Percentiles rank a stretch among this genome's conserved stretches.
Conservation (phyloP, 2,797 vertebrate genomes). For the Garrulus glandarius region DNA sequence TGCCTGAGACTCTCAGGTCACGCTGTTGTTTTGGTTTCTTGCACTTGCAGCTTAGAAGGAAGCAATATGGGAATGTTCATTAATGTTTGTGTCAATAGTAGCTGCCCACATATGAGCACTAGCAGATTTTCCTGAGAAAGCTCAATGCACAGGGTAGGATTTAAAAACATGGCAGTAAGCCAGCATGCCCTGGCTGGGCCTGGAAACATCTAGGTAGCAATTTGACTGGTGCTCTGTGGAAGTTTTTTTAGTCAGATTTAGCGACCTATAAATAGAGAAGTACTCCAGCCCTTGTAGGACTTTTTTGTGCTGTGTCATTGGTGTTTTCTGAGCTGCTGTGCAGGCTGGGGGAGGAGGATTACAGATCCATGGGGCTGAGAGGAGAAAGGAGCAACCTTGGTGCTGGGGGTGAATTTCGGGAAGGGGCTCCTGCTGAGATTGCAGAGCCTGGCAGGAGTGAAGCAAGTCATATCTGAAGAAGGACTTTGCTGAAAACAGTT, state of each 20-base stretch:
- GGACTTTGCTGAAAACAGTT: not conserved
- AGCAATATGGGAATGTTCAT: not conserved
- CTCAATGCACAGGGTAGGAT: not conserved
- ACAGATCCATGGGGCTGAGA: not conserved
- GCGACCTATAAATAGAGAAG: conserved; percentile 42
- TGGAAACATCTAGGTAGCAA: conserved; percentile 50
- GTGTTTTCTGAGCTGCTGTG: conserved; percentile 15
- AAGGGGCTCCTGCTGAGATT: not conserved
- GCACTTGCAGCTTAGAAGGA: not conserved
- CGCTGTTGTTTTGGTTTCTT: not conserved
- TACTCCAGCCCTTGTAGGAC: conserved; percentile 20
- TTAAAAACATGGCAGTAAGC: conserved; percentile 11
- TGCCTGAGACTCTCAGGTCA: not conserved
- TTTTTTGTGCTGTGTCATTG: conserved; percentile 47
- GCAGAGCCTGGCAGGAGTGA: not conserved
- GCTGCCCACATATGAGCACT: not conserved
- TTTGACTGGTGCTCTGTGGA: conserved; percentile 33
- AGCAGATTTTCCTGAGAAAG: conserved; percentile 11
- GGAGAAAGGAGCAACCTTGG: not conserved
- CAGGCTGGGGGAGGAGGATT: not conserved
- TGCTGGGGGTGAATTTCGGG: not conserved
- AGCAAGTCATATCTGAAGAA: not conserved
- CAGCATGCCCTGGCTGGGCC: not conserved
- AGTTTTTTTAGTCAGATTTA: conserved; percentile 19
- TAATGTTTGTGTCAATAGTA: conserved; percentile 33